These are phyloP conservation scores for Allolobophora icterica DNA, from an alignment of 2,888 invertebrate species.

Conservation along the genomic window DNA sequence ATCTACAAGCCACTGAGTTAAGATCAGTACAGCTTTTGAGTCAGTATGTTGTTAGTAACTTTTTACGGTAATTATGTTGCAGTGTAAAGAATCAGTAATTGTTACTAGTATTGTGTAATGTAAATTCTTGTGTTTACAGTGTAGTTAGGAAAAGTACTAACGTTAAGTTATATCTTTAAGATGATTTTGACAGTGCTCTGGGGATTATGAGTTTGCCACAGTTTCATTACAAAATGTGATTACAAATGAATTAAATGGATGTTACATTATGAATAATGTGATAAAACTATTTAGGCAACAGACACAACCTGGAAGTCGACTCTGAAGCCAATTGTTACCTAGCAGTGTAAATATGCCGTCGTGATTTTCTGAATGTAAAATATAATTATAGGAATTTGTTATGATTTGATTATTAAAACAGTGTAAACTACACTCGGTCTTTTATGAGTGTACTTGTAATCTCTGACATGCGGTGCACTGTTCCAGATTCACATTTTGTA, in stretches of 20 bases:
- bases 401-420: too few species aligned
- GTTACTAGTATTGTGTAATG: not conserved
- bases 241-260: not conserved
- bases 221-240: not conserved
- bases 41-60: too few species aligned
- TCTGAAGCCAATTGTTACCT: not conserved
- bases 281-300: not conserved
- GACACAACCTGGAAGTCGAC: not conserved
- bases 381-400: too few species aligned
- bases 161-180: not conserved
- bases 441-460: too few species aligned
- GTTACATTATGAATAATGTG: not conserved
- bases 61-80: not conserved
- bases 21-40: not conserved
- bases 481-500: too few species aligned
- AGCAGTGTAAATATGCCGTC: too few species aligned
- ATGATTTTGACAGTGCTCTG: not conserved
- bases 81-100: not conserved
- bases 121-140: not conserved
- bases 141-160: not conserved
- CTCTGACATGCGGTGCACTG: too few species aligned
- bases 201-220: not conserved
- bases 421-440: too few species aligned
- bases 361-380: too few species aligned
- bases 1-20: too few species aligned